These are phyloP conservation scores for Rallus limicola DNA, from an alignment of 2,113 vertebrate genomes.

Conservation along the genomic window DNA sequence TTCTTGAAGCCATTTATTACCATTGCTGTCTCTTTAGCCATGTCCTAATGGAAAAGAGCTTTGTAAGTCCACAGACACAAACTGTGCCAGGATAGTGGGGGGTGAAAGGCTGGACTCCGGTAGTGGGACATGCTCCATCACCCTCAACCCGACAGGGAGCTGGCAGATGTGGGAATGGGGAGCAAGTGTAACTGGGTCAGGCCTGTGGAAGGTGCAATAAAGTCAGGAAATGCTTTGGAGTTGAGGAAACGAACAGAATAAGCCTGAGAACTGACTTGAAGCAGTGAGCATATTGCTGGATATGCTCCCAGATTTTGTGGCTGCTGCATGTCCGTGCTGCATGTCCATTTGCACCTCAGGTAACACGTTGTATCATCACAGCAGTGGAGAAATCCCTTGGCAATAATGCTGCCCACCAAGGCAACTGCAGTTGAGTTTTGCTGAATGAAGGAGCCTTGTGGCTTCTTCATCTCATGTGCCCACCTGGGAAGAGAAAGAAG, in stretches of 20 bases:
- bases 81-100: not conserved
- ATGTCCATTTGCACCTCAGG: not conserved
- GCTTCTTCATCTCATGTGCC: not conserved
- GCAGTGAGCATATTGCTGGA: not conserved
- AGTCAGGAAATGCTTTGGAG: not conserved
- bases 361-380: not conserved
- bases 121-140: not conserved
- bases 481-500: no score
- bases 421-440: not conserved
- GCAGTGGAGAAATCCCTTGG: fast-evolving
- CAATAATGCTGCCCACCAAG: not conserved
- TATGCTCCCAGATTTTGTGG: not conserved
- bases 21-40: not conserved
- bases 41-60: not conserved
- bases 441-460: not conserved
- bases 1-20: not conserved
- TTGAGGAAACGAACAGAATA: not conserved
- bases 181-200: not conserved
- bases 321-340: not conserved
- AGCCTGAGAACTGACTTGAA: not conserved
- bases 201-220: fast-evolving
- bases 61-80: not conserved
- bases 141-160: not conserved
- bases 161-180: not conserved
- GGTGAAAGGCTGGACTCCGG: not conserved